Percentiles rank a stretch among this genome's conserved stretches.
These are phyloP conservation scores for Poecile montanus DNA, from an alignment of 2,797 vertebrate species.

Conservation along the genomic window DNA sequence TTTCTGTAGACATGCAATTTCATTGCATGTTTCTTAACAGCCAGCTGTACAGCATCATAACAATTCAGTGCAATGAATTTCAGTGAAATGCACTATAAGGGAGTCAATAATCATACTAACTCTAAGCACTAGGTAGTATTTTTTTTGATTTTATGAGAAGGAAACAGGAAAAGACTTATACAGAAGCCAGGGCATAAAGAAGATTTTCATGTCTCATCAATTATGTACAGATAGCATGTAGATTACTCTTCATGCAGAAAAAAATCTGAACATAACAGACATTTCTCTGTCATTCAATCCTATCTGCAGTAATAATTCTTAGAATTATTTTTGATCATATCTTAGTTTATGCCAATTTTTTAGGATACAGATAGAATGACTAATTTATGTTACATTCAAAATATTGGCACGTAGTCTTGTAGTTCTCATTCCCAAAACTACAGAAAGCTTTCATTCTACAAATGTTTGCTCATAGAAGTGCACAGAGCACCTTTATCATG, in stretches of 20 bases:
- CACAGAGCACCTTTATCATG: not conserved
- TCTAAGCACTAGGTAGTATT: not conserved
- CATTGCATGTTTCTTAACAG: constrained; percentile 1
- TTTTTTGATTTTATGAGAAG: constrained; percentile 19
- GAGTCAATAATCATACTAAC: not conserved
- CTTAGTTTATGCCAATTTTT: not conserved
- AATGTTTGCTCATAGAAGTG: not conserved
- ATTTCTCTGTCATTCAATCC: not conserved
- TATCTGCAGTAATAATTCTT: not conserved
- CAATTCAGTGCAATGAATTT: constrained; percentile 1
- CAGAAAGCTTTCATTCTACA: not conserved
- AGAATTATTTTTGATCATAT: not conserved
- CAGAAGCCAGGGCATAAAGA: not conserved
- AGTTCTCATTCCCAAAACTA: not conserved
- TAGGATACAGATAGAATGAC: not conserved
- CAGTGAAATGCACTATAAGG: not conserved
- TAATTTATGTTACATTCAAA: not conserved
- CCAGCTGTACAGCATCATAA: not conserved
- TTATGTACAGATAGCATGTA: not conserved
- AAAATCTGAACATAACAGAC: not conserved
- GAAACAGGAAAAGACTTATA: not conserved
- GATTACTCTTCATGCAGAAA: not conserved
- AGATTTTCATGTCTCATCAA: not conserved
- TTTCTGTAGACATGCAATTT: constrained; percentile 20
- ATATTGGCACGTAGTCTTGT: not conserved